Conservation (phyloP, 1,140 invertebrate species). For the Aphaenogaster rudis region DNA sequence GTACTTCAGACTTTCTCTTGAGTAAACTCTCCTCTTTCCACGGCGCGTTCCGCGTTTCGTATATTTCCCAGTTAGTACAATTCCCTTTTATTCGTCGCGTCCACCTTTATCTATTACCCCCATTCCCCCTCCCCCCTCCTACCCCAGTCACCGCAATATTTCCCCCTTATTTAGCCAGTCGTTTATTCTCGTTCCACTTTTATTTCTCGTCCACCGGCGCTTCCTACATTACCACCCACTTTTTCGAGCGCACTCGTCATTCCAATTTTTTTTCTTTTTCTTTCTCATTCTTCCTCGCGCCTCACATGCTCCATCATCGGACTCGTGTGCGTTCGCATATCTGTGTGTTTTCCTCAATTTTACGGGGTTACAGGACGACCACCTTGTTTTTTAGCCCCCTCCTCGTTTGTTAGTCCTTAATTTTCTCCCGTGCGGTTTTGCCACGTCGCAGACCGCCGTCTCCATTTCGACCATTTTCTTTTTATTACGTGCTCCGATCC, state of each 20-base stretch:
- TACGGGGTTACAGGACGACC: neutral
- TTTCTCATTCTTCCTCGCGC: neutral
- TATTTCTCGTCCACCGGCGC: slow-evolving; percentile 29
- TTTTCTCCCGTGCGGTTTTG: slow-evolving; percentile 30
- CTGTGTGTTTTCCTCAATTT: slow-evolving; percentile 18
- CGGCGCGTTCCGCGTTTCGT: slow-evolving; percentile 26
- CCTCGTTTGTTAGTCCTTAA: slow-evolving; percentile 32
- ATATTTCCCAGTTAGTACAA: slow-evolving; percentile 59
- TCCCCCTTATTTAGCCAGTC: slow-evolving; percentile 59
- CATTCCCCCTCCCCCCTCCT: slow-evolving; percentile 8
- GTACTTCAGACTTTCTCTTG: slow-evolving; percentile 33
- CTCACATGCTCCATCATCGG: slow-evolving; percentile 11
- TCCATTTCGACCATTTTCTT: slow-evolving; percentile 12
- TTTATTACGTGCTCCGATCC: slow-evolving; percentile 15
- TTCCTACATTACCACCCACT: slow-evolving; percentile 31
- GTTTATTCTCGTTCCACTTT: slow-evolving; percentile 59
- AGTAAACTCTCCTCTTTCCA: slow-evolving; percentile 37
- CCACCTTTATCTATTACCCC: slow-evolving; percentile 56
- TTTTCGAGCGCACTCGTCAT: slow-evolving; percentile 30
- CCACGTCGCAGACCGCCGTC: neutral
- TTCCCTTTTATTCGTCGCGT: slow-evolving; percentile 56
- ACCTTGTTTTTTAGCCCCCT: neutral
- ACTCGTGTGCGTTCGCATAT: neutral
- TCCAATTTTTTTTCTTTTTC: slow-evolving; percentile 28
- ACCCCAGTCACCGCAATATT: slow-evolving; percentile 21